Evolutionary conservation across 2,888 invertebrate genomes (phyloP).

Genomic region (Blastobasis lacticolella): DNA sequence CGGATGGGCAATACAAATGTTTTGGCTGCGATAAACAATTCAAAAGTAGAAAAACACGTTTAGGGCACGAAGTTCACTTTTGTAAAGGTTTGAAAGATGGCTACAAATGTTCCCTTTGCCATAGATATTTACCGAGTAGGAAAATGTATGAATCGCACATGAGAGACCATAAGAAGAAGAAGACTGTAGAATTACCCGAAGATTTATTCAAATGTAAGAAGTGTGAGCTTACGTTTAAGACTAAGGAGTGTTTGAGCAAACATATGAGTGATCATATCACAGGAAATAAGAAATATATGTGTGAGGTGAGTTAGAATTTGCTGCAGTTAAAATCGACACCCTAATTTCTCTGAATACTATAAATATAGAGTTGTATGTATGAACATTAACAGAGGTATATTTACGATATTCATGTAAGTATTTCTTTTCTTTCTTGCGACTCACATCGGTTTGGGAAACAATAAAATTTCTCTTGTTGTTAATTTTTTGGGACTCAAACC

Average conservation of each 20-base stretch:
- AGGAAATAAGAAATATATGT: conserved; percentile 44
- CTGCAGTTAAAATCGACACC: too few species aligned
- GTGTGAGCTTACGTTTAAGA: conserved; percentile 40
- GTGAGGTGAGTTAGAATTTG: conserved; percentile 38
- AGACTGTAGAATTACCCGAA: conserved; percentile 29
- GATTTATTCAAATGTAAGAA: conserved; percentile 48
- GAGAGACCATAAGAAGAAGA: conserved; percentile 41
- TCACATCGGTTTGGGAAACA: background rate
- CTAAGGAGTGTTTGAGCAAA: conserved; percentile 31
- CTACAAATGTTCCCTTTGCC: conserved; percentile 47
- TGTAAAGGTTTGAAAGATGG: conserved; percentile 55
- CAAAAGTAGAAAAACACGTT: conserved; percentile 35
- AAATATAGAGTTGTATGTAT: too few species aligned
- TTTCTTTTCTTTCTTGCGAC: too few species aligned
- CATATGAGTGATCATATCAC: conserved; percentile 35
- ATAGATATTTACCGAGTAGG: conserved; percentile 40
- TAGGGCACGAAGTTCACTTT: conserved; percentile 44
- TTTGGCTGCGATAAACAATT: conserved; percentile 55
- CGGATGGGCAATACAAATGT: conserved; percentile 40
- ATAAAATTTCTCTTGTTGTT: too few species aligned
- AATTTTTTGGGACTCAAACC: too few species aligned
- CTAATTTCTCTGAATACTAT: too few species aligned
- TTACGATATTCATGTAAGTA: background rate
- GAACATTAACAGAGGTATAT: conserved; percentile 14
- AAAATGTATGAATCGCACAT: conserved; percentile 45